Evolutionary conservation across 2,888 invertebrate species (phyloP), one percentile per base, ranked within the genome.

Genomic region (Polydrusus pterygomalis): DNA sequence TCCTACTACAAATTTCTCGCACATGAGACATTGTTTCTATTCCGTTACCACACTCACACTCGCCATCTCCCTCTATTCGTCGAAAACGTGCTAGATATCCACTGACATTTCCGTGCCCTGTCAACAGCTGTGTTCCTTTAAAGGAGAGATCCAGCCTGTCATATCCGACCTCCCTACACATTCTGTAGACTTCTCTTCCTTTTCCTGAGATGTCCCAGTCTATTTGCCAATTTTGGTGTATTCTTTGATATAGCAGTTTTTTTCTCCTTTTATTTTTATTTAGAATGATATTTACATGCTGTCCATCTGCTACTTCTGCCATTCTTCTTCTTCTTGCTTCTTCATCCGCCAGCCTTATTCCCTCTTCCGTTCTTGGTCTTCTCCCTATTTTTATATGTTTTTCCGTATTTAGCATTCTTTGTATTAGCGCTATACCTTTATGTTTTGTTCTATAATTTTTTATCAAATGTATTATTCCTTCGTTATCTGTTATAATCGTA

Each of bases 21-120:
- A 67, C 54, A 49, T 67, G 49, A 30, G 3, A 3, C 25, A n/a
- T 13, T 13, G 18, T 34, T 20, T 67, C 68, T 49, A 51, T 17
- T 10, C 30, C 68, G 3, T 7, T 30, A 2, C 49, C 67, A 15
- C 49, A 67, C 17, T 34, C 51, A 25, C 67, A 49, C 54, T n/a
- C 15, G 1, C 67, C 54, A 20, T 25, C 34, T 7, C 67, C 54
- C 10, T 67, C 54, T 2, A 25, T 25, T 25, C 25, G 2, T n/a
- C 43, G 10, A 13, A 67, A 30, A 10, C 49, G 11, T 2, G 9
- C 30, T 8, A 18, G 25, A 25, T 62, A 67, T 51, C 20, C 43
- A 8, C 2, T 13, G 40, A 47, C 7, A 13, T 65, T 47, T 0
- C 65, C 49, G 25, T 65, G 65, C 1, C 65, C 47, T 1, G 65